Evolutionary conservation across 1,140 invertebrate species (phyloP).

Genomic region (Microplitis demolitor): DNA sequence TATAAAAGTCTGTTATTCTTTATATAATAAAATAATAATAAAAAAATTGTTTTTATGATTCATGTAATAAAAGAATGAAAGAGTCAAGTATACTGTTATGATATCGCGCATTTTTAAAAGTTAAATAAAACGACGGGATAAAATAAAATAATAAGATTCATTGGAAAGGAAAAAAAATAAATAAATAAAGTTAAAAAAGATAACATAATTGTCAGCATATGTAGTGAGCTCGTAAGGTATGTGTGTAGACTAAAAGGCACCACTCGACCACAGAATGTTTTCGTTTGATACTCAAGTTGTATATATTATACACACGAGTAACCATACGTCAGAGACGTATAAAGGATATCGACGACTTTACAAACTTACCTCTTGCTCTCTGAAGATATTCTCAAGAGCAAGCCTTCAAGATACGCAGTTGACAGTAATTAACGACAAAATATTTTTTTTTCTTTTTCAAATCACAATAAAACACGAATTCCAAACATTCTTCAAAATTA

Average conservation of each 20-base stretch:
- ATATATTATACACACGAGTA: not conserved
- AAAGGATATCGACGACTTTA: not conserved
- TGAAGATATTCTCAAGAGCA: conserved; percentile 11
- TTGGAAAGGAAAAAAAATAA: too few relatives aligned
- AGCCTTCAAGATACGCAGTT: conserved; percentile 19
- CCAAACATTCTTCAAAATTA: not conserved
- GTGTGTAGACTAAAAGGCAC: conserved; percentile 23
- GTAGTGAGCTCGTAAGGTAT: conserved; percentile 43
- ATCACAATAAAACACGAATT: not conserved
- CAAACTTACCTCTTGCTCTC: not conserved
- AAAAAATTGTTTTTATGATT: too few relatives aligned
- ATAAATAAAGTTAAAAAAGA: conserved; percentile 23
- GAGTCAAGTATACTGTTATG: too few relatives aligned
- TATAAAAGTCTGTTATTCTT: too few relatives aligned
- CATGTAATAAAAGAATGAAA: too few relatives aligned
- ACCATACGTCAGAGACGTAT: not conserved
- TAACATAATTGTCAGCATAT: conserved; percentile 45
- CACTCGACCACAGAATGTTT: conserved; percentile 13
- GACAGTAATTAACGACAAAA: conserved; percentile 28
- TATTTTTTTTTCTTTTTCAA: conserved; percentile 18
- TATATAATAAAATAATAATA: too few relatives aligned
- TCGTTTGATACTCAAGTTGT: not conserved
- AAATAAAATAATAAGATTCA: too few relatives aligned
- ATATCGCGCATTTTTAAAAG: too few relatives aligned
- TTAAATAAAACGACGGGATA: too few relatives aligned